These are phyloP conservation scores for Sterrhoptilus dennistouni DNA, from an alignment of 2,113 vertebrate species.

Conservation along the genomic window DNA sequence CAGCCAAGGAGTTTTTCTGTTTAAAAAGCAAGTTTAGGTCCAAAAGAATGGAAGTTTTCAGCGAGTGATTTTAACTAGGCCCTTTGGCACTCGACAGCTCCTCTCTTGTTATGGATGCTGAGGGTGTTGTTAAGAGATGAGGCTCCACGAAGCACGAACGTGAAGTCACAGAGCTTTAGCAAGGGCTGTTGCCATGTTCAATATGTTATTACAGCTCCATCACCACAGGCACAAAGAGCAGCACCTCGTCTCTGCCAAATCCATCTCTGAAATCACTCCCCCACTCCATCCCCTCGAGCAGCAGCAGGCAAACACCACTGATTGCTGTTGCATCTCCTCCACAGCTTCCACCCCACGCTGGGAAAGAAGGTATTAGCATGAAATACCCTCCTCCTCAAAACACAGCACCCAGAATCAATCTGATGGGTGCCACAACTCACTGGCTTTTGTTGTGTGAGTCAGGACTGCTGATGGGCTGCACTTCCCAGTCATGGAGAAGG, in stretches of 20 bases:
- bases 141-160: constrained; percentile 4
- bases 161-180: constrained; percentile 31
- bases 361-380: neutral
- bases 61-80: neutral
- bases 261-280: constrained; percentile 27
- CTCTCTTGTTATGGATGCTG: constrained; percentile 19
- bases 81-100: constrained; percentile 19
- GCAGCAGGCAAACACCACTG: neutral
- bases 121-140: constrained; percentile 38
- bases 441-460: neutral
- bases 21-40: constrained; percentile 34
- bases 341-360: neutral
- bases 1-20: constrained; percentile 10
- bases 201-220: constrained; percentile 56
- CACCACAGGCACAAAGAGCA: constrained; percentile 52
- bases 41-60: constrained; percentile 36
- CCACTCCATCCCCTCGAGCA: constrained; percentile 15
- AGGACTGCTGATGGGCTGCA: neutral
- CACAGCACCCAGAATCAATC: neutral
- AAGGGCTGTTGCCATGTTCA: constrained; percentile 46
- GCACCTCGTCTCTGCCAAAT: constrained; percentile 32
- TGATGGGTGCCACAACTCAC: neutral
- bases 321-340: neutral
- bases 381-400: constrained; percentile 15
- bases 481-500: neutral